Evolutionary conservation across 2,797 vertebrate genomes (phyloP), one percentile per base, ranked within the genome.

Genomic region (Columba guinea): DNA sequence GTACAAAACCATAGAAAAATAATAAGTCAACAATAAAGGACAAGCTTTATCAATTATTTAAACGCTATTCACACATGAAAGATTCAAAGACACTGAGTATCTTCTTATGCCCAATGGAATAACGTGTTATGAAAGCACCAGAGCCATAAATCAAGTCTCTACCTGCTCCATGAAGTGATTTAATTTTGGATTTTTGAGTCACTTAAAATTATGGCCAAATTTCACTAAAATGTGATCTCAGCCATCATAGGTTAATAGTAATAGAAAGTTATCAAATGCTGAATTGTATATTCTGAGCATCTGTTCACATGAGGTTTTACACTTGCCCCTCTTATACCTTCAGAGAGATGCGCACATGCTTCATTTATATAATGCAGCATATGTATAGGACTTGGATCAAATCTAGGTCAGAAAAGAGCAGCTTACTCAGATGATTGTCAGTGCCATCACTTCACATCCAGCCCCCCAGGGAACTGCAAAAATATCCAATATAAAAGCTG

Each of bases 11-110:
- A 37, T 7, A 8, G 55, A 30, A 89, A 95, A 86, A 81, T 32
- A 89, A 13, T 46, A 78, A 91, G 48, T 58, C 60, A 79, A 63
- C n/a, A 58, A 56, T 77, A 95, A 93, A 81, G 69, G 56, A 65
- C 26, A 35, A 77, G 41, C 46, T 48, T 64, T 71, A 91, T 87
- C 53, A 84, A 94, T 95, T 94, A 85, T 87, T 94, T 67, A 89
- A 91, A 74, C 23, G 32, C 16, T 79, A 20, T 51, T 85, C 80
- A 51, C 13, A 10, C 44, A 70, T 64, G 60, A 89, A 83, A 78
- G 32, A 85, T 90, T 81, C 87, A 94, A 81, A 65, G 49, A 95
- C 22, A 90, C 48, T 84, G 65, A 86, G 39, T 80, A 75, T 60
- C 63, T 73, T 78, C 83, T 71, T 51, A 20, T 13, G 34, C 53